Evolutionary conservation across 2,888 invertebrate species (phyloP), one percentile per base, ranked within the genome.

Genomic region (Nezara viridula): DNA sequence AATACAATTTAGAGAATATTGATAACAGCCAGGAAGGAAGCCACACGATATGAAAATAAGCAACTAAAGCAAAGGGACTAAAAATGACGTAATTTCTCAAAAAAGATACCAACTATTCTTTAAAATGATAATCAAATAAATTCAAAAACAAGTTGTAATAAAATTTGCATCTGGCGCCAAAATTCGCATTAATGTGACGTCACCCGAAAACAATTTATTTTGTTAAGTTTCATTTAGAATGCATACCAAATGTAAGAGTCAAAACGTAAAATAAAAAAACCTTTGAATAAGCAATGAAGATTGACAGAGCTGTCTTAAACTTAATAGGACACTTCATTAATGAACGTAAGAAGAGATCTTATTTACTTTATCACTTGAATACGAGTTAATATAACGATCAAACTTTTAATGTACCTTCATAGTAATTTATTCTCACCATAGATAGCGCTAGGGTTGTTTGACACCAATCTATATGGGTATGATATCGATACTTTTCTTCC

Each of bases 71-170:
- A 66, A 32, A 19, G 16, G 66, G 32, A 66, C 66, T 27, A 66
- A 66, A 66, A 66, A 66, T 66, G 32, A 66, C 66, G 66, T 19
- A 32, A 19, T 32, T 66, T 66, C 66, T 66, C 32, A 66, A 66
- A 66, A 66, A 66, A 66, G 66, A 66, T 66, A 19, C 19, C 14
- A 32, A 66, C 32, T 32, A 32, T 24, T 32, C 19, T 60, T 66
- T 32, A 7, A 60, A 60, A 14, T 32, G 16, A 66, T 32, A 19
- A 32, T 32, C 32, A 32, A 16, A 66, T 19, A 16, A 32, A 66
- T 66, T 37, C 19, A 32, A 19, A 19, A 6, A 32, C 66, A 6
- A 66, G 1, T 32, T 10, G 32, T 66, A 32, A 32, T 66, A 24
- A 32, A 32, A 66, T 66, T 66, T 32, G 32, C 32, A 66, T 66